phyloP scores from a whole-genome alignment of 2,797 vertebrate genomes.

The Typhlichthys eigenmanni region DNA sequence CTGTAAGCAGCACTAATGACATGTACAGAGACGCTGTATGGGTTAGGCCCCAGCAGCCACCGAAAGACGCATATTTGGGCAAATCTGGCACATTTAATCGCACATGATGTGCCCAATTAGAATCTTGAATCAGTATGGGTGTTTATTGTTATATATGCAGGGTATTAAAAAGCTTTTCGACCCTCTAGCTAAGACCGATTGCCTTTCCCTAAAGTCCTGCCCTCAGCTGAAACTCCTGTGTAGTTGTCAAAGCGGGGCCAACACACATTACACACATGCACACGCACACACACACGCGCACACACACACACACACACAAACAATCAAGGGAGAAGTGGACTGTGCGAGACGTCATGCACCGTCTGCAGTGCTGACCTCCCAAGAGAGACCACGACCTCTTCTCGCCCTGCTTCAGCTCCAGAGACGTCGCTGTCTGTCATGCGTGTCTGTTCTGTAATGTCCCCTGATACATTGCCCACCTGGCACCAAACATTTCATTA shows the following conservation, averaged over 20 bases:
- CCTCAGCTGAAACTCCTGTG: conserved; percentile 17
- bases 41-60: conserved; percentile 16
- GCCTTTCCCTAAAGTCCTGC: conserved; percentile 7
- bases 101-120: too few species aligned
- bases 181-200: neutral
- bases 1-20: conserved; percentile 50
- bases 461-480: too few species aligned
- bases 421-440: too few species aligned
- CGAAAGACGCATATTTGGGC: conserved; percentile 38
- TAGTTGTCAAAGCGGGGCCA: conserved; percentile 29
- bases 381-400: too few species aligned
- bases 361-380: conserved; percentile 1
- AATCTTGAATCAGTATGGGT: too few species aligned
- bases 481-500: too few species aligned
- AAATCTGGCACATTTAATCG: neutral
- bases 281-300: conserved; percentile 16
- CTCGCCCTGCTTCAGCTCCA: too few species aligned
- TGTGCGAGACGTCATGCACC: conserved; percentile 6
- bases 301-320: conserved; percentile 16
- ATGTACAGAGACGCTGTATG: conserved; percentile 31
- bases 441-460: too few species aligned
- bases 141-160: neutral
- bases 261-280: conserved; percentile 1
- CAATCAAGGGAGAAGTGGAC: conserved; percentile 20
- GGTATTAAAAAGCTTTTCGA: neutral